Evolutionary conservation across 2,888 invertebrate genomes (phyloP), one percentile per base, ranked within the genome.

Genomic region (Cynaeus angustus): DNA sequence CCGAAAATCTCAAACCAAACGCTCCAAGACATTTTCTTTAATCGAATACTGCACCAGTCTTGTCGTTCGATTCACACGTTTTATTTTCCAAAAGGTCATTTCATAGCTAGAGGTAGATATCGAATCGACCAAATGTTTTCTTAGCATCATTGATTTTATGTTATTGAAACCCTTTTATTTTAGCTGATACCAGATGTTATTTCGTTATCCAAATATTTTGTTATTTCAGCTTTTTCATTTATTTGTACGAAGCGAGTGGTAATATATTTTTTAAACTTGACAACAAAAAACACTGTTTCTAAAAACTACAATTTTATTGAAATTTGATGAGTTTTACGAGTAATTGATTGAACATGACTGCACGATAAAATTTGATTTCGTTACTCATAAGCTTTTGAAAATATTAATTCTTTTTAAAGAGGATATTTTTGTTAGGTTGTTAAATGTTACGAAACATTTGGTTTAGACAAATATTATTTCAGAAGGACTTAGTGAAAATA

Each of bases 91-190:
- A 55, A 37, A 16, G 55, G 14, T 37, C 10, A 55, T 55, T 38
- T 56, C 41, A 26, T 16, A 41, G 56, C 43, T 16, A 16, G 26
- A 41, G 26, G 56, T 56, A 56, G 41, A 26, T 41, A 56, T 56
- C 43, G 56, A 37, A 41, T 26, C 53, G 43, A 43, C 46, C 46
- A 21, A 61, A 61, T 61, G 61, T 64, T 64, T 46, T 64, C 33
- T 64, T 64, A 64, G 62, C 52, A 48, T 50, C 62, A 52, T 52
- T 52, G 62, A 50, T 41, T 64, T 52, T 28, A 64, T 52, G 50
- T 64, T 50, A 64, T 64, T 38, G 52, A 26, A 64, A 64, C 43
- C 62, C 52, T 61, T 61, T 61, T 61, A 46, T 61, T 61, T 37
- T 61, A 48, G 33, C 33, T 48, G 37, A 48, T 46, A 30, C 28